Base-by-base conservation (phyloP, 2,888 invertebrate species). In the Chrysolina americana region DNA sequence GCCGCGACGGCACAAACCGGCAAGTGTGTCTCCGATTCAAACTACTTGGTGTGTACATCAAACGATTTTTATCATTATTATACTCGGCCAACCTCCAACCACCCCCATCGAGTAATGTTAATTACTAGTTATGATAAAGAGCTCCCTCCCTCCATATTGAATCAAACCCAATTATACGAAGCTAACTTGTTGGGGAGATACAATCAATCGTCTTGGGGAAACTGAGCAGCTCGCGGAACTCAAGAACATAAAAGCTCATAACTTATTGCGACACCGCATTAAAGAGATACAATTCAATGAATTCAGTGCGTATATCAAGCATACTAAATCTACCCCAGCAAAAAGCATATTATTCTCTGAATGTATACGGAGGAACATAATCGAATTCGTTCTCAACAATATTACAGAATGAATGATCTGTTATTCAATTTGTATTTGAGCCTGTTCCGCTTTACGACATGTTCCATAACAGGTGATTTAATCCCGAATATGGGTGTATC, bases 191-290 rank as follows among this genome's bases (percentile, higher is more conserved):
- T 50, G 8, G 19, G n/a, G 50, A 50, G 19, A 50, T 50, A 50
- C 17, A 19, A 50, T 50, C 50, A 50, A 50, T 50, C n/a, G 8
- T 21, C 19, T 19, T 53, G 11, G 21, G 53, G 53, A 23, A 53
- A 53, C 21, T 23, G 11, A 53, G 53, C 53, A 53, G 53, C 19
- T 53, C 21, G 53, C 13, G 19, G 15, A 53, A 53, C 53, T 11
- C 21, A 19, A 10, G 13, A 0, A 10, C 53, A 53, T 53, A 23
- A 53, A 11, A 53, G 53, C 53, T 21, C 21, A 19, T 53, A 53
- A 53, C 53, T 53, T 53, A 53, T 23, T 11, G 53, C 53, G 53
- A 53, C 53, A 53, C 53, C 53, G 13, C 53, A 53, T 53, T 53
- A 53, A 21, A 21, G 53, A 21, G 53, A 17, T 21, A 19, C 53